A percentile compares a stretch with the other conserved stretches of the same genome.
Evolutionary conservation across 2,888 invertebrate species (phyloP).

Genomic region (Agonum fuliginosum): DNA sequence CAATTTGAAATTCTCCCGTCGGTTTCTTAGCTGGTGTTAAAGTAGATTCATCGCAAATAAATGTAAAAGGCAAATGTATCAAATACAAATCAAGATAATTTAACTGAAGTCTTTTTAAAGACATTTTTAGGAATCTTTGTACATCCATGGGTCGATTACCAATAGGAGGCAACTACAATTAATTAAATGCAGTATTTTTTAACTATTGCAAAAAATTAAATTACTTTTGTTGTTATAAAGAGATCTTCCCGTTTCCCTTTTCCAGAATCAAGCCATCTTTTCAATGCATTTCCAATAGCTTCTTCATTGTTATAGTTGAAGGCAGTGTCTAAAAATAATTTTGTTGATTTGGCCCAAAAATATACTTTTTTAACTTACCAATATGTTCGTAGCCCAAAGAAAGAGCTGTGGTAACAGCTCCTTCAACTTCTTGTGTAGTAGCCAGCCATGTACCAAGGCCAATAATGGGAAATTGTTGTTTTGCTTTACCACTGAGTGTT

Average conservation of each 20-base stretch:
- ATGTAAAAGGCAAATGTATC: conserved; percentile 85
- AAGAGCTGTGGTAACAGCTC: conserved; percentile 79
- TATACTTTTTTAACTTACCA: conserved; percentile 65
- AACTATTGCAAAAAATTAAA: conserved; percentile 5
- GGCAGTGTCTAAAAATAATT: conserved; percentile 79
- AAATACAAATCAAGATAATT: conserved; percentile 87
- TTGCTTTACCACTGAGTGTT: conserved; percentile 73
- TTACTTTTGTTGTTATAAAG: conserved; percentile 89
- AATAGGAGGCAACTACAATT: conserved; percentile 80
- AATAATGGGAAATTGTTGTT: conserved; percentile 79
- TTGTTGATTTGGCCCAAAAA: neutral
- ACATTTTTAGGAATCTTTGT: conserved; percentile 78
- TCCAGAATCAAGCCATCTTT: conserved; percentile 79
- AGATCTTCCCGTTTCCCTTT: conserved; percentile 81
- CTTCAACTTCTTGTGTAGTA: conserved; percentile 79
- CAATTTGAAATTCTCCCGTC: conserved; percentile 78
- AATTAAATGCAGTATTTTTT: conserved; percentile 15
- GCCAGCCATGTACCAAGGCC: conserved; percentile 86
- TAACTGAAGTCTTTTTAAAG: conserved; percentile 79
- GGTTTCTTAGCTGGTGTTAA: conserved; percentile 76
- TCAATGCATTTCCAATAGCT: conserved; percentile 81
- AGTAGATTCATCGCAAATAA: conserved; percentile 75
- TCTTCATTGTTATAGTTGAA: conserved; percentile 87
- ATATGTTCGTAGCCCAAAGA: conserved; percentile 83
- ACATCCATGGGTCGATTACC: conserved; percentile 82